Conservation (phyloP, 2,113 vertebrate species). For the Capra hircus region DNA sequence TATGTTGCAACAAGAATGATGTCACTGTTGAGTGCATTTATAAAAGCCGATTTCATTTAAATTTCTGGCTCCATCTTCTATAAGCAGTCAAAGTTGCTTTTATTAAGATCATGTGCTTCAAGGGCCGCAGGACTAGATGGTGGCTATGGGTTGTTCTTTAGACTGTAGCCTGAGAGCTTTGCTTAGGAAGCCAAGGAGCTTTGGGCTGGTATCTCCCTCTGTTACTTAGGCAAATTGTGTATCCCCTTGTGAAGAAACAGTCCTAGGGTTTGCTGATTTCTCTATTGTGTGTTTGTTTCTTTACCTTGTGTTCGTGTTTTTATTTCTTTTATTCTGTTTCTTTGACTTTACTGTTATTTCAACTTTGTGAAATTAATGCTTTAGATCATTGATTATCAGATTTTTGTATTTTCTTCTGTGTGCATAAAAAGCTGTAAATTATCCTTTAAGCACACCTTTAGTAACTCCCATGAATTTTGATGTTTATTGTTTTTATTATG, state of each 20-base stretch:
- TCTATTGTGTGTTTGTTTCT: neutral
- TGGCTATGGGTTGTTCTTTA: neutral
- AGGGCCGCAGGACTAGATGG: neutral
- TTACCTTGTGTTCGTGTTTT: neutral
- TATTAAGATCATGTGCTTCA: neutral
- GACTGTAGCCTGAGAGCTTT: neutral
- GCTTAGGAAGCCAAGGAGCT: neutral
- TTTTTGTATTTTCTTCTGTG: neutral
- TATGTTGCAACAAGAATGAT: neutral
- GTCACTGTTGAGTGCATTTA: neutral
- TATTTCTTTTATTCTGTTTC: neutral
- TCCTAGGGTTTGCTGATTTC: neutral
- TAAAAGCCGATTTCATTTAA: neutral
- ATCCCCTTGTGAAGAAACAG: neutral
- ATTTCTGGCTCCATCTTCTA: neutral
- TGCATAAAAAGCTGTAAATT: neutral
- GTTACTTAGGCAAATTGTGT: neutral
- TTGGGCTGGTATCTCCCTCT: neutral
- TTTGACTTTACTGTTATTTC: neutral
- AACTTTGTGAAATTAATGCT: neutral
- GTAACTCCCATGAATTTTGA: neutral
- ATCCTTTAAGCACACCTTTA: neutral
- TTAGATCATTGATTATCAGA: neutral
- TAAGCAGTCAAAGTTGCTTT: neutral
- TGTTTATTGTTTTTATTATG: neutral